Conservation (phyloP, 2,888 invertebrate species). For the Zhuqinia jingwanae region DNA sequence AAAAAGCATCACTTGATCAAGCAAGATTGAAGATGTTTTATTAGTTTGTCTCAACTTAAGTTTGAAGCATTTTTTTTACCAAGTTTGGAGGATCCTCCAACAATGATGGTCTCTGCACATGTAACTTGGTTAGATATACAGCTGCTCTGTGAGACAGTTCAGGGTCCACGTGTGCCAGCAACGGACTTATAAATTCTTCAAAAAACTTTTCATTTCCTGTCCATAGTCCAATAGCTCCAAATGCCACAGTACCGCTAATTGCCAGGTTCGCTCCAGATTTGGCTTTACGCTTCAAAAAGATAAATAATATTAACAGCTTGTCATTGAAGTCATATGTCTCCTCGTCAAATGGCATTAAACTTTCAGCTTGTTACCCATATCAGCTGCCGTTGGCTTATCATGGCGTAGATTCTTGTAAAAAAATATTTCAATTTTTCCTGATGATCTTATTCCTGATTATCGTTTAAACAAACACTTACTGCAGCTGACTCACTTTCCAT, state of each 20-base stretch:
- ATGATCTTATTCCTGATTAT: neutral
- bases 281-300: slow-evolving; percentile 84
- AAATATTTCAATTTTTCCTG: too few relatives aligned
- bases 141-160: slow-evolving; percentile 92
- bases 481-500: too few relatives aligned
- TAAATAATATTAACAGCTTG: neutral
- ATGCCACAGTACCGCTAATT: slow-evolving; percentile 85
- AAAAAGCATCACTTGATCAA: too few relatives aligned
- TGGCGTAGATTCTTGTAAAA: too few relatives aligned
- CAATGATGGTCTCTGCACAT: slow-evolving; percentile 85
- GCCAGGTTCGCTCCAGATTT: slow-evolving; percentile 86
- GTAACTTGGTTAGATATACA: slow-evolving; percentile 88
- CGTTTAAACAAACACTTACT: neutral
- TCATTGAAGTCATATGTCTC: too few relatives aligned
- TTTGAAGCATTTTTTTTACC: slow-evolving; percentile 82
- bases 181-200: slow-evolving; percentile 87
- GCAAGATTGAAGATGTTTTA: too few relatives aligned
- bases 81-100: slow-evolving; percentile 85
- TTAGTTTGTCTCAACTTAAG: too few relatives aligned
- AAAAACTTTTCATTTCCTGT: slow-evolving; percentile 91
- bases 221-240: slow-evolving; percentile 86
- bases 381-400: slow-evolving; percentile 54
- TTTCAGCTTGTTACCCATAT: slow-evolving; percentile 30
- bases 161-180: slow-evolving; percentile 87
- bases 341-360: too few relatives aligned